Base-by-base conservation (phyloP, 1,140 invertebrate genomes). In the Musca domestica region DNA sequence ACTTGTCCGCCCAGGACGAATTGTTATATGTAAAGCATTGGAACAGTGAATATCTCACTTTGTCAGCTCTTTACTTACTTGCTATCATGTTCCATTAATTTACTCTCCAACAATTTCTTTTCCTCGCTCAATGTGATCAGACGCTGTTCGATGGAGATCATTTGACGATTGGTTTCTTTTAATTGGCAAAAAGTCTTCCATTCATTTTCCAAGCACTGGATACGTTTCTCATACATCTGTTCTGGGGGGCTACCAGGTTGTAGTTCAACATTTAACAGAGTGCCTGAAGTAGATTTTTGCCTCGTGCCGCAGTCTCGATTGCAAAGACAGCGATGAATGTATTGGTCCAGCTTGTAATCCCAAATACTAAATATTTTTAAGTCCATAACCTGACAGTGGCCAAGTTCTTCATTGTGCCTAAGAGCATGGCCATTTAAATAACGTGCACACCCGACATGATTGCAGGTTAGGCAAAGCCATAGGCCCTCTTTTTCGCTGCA, bases 1-100 rank as follows among this genome's bases (percentile, higher is more conserved):
- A n/a, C n/a, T n/a, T n/a, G n/a, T n/a, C n/a, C n/a, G n/a, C n/a
- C n/a, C n/a, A n/a, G n/a, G n/a, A n/a, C n/a, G n/a, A n/a, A n/a
- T n/a, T n/a, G n/a, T n/a, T n/a, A n/a, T n/a, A n/a, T n/a, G n/a
- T n/a, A n/a, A n/a, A n/a, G n/a, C n/a, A n/a, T n/a, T 30, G 27
- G 27, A 30, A 30, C 27, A 30, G 27, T n/a, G n/a, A n/a, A n/a
- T n/a, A n/a, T n/a, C n/a, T n/a, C n/a, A n/a, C n/a, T n/a, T n/a
- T n/a, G 15, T 49, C 15, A 15, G 17, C 5, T 51, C 7, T 2
- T n/a, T 12, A 61, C 25, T 61, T 61, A 61, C 56, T 61, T 61
- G 1, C n/a, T n/a, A 61, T 61, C 56, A 61, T 61, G 56, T 61
- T 61, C 56, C 10, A 14, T 20, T 9, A 61, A 7, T 34, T 61